Base-by-base conservation (phyloP, 2,888 invertebrate genomes). In the Pseudoips prasinana region DNA sequence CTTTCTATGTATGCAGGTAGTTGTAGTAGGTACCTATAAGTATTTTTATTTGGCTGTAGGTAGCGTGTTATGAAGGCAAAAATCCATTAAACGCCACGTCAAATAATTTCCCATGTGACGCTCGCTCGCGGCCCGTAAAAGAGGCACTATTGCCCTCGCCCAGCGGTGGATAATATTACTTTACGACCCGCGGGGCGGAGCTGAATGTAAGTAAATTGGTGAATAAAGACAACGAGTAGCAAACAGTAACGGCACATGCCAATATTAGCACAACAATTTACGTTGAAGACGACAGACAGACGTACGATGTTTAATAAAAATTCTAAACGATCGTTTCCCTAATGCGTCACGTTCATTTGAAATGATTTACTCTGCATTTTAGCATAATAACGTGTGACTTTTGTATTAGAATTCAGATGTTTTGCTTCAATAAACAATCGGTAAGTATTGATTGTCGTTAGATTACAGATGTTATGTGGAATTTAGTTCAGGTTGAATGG, bases 101-200 rank as follows among this genome's bases (percentile, higher is more conserved):
- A 87, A 88, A 88, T 88, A 88, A 88, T 87, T 88, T 88, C 87
- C 87, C 87, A 85, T 84, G 87, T 85, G 87, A 85, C 86, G 79
- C 72, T 69, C 79, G 81, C 85, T 80, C 83, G 84, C 82, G 84
- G 85, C 84, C 84, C 85, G 85, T 85, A 86, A 87, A 86, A 84
- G 84, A 83, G 84, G 84, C 86, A 86, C 84, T 87, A 85, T 82
- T 84, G 83, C 85, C 83, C 75, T 68, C 79, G 80, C 83, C 84
- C 83, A 77, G 72, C 78, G 76, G 72, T 74, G 81, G 81, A 80
- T 86, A 85, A 87, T 87, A 86, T 87, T 85, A 87, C 86, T 87
- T 87, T 86, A 88, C 79, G 83, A 80, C 73, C 75, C 80, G 71
- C 72, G 81, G 82, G 81, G 80, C 72, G 76, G 70, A 73, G 73